phyloP scores from a whole-genome alignment of 1,140 invertebrate species.

The Zaprionus camerounensis region DNA sequence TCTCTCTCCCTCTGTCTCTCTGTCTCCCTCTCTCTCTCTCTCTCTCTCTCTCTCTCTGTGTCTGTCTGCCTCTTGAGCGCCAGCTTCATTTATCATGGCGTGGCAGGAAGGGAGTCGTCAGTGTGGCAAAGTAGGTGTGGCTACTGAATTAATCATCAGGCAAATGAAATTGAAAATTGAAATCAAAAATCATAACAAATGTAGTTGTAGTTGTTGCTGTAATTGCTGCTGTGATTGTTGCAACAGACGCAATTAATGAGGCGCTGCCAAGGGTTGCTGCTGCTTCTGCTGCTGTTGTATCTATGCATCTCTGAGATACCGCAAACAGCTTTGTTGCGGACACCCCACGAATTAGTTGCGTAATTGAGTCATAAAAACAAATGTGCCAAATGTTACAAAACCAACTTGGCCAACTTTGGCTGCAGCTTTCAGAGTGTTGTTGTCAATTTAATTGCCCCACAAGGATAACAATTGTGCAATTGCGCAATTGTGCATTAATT shows the following conservation, averaged over 20 bases:
- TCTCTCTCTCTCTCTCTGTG: neutral
- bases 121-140: slow-evolving; percentile 58
- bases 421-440: neutral
- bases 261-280: slow-evolving; percentile 39
- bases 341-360: slow-evolving; percentile 77
- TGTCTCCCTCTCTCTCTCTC: neutral
- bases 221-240: slow-evolving; percentile 3
- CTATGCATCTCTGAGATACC: slow-evolving; percentile 41
- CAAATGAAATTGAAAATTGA: slow-evolving; percentile 65
- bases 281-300: slow-evolving; percentile 1
- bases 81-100: slow-evolving; percentile 71
- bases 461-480: slow-evolving; percentile 71
- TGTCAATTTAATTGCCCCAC: slow-evolving; percentile 30
- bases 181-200: slow-evolving; percentile 75
- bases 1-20: neutral
- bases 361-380: slow-evolving; percentile 82
- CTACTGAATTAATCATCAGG: slow-evolving; percentile 75
- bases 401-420: slow-evolving; percentile 41
- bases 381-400: slow-evolving; percentile 80
- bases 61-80: slow-evolving; percentile 34
- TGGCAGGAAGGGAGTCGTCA: slow-evolving; percentile 20
- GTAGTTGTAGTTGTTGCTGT: slow-evolving; percentile 26
- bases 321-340: slow-evolving; percentile 18
- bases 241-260: slow-evolving; percentile 68
- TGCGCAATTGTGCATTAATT: slow-evolving; percentile 78